phyloP scores from a whole-genome alignment of 2,888 invertebrate genomes.

The Agonopterix arenella region DNA sequence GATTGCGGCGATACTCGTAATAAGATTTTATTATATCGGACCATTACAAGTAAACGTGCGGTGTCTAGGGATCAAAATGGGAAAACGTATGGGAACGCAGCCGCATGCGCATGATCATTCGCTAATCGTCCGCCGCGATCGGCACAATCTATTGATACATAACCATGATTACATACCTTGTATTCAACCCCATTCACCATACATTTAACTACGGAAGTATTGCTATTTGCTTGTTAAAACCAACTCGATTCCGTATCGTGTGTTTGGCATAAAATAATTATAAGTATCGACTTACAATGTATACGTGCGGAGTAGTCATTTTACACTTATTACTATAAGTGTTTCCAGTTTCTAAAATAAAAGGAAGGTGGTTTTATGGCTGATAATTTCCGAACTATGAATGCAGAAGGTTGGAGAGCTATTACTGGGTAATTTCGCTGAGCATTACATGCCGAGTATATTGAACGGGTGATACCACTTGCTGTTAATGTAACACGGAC shows the following conservation, averaged over 20 bases:
- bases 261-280: slow-evolving; percentile 10
- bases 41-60: slow-evolving; percentile 63
- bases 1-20: slow-evolving; percentile 54
- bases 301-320: slow-evolving; percentile 30
- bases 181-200: neutral
- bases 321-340: slow-evolving; percentile 46
- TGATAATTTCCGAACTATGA: slow-evolving; percentile 73
- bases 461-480: slow-evolving; percentile 50
- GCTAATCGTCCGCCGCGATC: slow-evolving; percentile 33
- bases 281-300: slow-evolving; percentile 31
- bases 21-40: slow-evolving; percentile 66
- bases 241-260: slow-evolving; percentile 1
- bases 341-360: slow-evolving; percentile 57
- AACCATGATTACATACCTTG: neutral
- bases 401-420: slow-evolving; percentile 60
- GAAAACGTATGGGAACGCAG: slow-evolving; percentile 48
- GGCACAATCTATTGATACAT: slow-evolving; percentile 11
- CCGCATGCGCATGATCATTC: slow-evolving; percentile 36
- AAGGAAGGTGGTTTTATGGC: slow-evolving; percentile 64
- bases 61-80: slow-evolving; percentile 51
- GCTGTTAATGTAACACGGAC: slow-evolving; percentile 59
- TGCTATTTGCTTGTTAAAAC: slow-evolving; percentile 1
- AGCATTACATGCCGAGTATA: slow-evolving; percentile 57
- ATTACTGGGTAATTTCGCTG: slow-evolving; percentile 67
- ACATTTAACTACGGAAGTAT: slow-evolving; percentile 4